These are phyloP conservation scores for Zaprionus bogoriensis DNA, from an alignment of 2,888 invertebrate genomes.

Conservation along the genomic window DNA sequence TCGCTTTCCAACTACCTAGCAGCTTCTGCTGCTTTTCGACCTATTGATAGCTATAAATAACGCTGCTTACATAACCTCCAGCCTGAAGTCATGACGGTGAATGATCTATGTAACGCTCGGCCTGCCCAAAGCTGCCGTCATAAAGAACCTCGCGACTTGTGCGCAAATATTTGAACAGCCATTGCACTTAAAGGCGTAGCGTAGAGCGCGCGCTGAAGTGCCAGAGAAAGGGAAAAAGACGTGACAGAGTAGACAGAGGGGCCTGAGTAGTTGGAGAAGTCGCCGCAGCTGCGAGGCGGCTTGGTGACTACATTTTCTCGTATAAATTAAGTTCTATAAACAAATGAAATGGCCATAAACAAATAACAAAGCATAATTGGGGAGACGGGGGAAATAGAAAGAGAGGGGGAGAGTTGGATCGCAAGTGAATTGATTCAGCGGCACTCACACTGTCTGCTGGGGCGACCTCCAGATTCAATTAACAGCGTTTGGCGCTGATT, in stretches of 20 bases:
- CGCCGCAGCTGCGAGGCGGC: slow-evolving; percentile 4
- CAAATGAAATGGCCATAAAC: slow-evolving; percentile 70
- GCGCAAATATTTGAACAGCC: slow-evolving; percentile 49
- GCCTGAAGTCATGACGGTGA: not conserved
- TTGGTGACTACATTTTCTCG: slow-evolving; percentile 26
- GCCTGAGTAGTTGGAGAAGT: not conserved
- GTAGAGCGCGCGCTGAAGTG: not conserved
- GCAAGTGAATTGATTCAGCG: not conserved
- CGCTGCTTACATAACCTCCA: not conserved
- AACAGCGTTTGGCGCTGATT: slow-evolving; percentile 61
- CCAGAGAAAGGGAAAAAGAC: not conserved
- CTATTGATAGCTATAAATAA: not conserved
- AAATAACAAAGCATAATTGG: slow-evolving; percentile 69
- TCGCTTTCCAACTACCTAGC: not conserved
- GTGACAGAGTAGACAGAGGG: not conserved
- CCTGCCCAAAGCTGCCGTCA: slow-evolving; percentile 8
- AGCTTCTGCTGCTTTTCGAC: not conserved
- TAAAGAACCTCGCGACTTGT: slow-evolving; percentile 11
- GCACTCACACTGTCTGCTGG: not conserved
- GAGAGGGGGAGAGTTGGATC: not conserved
- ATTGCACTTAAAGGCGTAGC: slow-evolving; percentile 6
- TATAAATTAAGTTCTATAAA: slow-evolving; percentile 63
- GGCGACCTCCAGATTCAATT: slow-evolving; percentile 73
- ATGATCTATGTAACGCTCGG: not conserved
- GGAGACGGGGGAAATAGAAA: not conserved